A percentile compares a stretch with the other conserved stretches of the same genome.
Evolutionary conservation across 53 echinoderm and acorn worm genomes (phyloP).

Genomic region (Echinometra lucunter): DNA sequence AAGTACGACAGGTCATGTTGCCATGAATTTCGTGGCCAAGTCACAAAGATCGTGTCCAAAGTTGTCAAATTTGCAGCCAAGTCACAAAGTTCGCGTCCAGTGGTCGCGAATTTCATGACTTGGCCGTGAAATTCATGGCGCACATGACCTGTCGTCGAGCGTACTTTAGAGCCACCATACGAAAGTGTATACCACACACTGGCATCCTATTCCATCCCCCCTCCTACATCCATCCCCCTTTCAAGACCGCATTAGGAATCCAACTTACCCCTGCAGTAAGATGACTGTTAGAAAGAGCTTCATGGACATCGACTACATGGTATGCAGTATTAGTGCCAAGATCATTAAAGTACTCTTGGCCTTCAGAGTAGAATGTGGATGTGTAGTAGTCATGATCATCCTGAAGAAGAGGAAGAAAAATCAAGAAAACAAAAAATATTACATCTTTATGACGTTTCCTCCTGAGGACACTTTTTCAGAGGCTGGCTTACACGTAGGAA

Average conservation of each 20-base stretch:
- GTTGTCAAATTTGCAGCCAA: too few species aligned
- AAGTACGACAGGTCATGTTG: too few species aligned
- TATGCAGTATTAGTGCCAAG: background rate
- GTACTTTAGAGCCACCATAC: too few species aligned
- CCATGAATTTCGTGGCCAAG: too few species aligned
- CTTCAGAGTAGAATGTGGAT: slow-evolving; percentile 5
- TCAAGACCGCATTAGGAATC: background rate
- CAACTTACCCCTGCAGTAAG: slow-evolving; percentile 52
- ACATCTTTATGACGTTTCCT: too few species aligned
- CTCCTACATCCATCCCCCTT: background rate
- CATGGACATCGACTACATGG: background rate
- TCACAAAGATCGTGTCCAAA: too few species aligned
- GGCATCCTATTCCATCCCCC: background rate
- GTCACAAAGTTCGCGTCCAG: too few species aligned
- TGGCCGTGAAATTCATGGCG: too few species aligned
- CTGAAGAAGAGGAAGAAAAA: background rate
- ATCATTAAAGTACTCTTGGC: slow-evolving; percentile 22
- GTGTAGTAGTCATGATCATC: slow-evolving; percentile 63
- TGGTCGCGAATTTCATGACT: too few species aligned
- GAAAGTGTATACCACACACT: background rate
- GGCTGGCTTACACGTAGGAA: too few species aligned
- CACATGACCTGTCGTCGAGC: too few species aligned
- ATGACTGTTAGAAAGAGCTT: slow-evolving; percentile 42
- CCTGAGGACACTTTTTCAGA: too few species aligned
- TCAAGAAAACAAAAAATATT: background rate